Evolutionary conservation across 1,140 invertebrate species (phyloP).

Genomic region (Brachystomella parvula): DNA sequence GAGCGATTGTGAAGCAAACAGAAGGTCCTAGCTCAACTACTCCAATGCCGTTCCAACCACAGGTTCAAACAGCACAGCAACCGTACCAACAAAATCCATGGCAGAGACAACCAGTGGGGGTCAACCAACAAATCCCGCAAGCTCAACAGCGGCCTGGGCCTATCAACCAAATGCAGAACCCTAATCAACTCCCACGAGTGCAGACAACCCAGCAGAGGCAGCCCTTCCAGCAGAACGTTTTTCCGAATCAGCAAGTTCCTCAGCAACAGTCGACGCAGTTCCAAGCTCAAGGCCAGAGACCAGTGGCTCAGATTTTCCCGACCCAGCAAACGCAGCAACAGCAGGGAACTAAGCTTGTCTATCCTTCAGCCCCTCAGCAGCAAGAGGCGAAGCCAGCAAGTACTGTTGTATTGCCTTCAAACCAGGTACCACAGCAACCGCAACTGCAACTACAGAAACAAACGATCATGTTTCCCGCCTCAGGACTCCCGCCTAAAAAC

Average conservation of each 20-base stretch:
- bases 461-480: not conserved
- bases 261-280: not conserved
- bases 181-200: not conserved
- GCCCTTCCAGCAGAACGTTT: not conserved
- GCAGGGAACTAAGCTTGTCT: not conserved
- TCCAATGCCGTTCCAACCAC: not conserved
- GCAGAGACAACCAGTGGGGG: not conserved
- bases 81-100: not conserved
- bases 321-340: not conserved
- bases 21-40: conserved; percentile 6
- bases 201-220: not conserved
- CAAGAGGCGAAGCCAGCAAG: not conserved
- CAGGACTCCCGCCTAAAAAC: not conserved
- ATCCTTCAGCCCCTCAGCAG: not conserved
- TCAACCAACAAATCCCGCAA: conserved; percentile 4
- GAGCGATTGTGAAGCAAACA: conserved; percentile 13
- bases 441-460: conserved; percentile 14
- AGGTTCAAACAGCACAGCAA: not conserved
- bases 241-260: not conserved
- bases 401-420: not conserved
- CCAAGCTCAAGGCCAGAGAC: not conserved
- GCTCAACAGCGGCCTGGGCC: not conserved
- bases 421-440: not conserved
- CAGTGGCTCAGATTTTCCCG: not conserved
- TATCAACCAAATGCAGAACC: not conserved